Evolutionary conservation across 2,113 vertebrate species (phyloP).

Genomic region (Pungitius pungitius): DNA sequence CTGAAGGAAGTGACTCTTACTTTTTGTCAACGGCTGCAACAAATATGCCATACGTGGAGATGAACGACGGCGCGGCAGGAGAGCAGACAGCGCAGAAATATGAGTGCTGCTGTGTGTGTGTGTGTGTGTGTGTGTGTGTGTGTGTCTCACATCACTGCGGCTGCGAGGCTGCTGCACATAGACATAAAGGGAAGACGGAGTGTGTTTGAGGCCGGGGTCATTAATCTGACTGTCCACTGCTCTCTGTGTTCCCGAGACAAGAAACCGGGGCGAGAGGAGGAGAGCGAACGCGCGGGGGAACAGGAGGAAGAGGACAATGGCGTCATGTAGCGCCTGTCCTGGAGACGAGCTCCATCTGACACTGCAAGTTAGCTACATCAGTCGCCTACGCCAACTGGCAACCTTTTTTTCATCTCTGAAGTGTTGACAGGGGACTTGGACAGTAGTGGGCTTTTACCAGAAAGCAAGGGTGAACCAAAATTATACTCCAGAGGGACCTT

Average conservation of each 20-base stretch:
- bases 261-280: background rate
- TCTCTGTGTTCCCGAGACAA: conserved; percentile 37
- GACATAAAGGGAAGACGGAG: conserved; percentile 52
- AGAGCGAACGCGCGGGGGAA: conserved; percentile 15
- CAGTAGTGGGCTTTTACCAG: background rate
- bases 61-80: conserved; percentile 33
- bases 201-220: conserved; percentile 52
- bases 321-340: conserved; percentile 4
- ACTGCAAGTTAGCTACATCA: background rate
- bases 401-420: background rate
- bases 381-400: background rate
- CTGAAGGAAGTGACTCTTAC: conserved; percentile 30
- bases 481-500: too few relatives aligned
- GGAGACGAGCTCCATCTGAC: background rate
- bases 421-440: background rate
- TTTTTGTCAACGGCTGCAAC: conserved; percentile 34
- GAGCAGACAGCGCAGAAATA: conserved; percentile 36
- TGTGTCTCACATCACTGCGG: conserved; percentile 22
- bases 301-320: conserved; percentile 5
- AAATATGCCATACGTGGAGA: conserved; percentile 37
- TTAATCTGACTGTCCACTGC: conserved; percentile 64
- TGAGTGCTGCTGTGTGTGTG: conserved; percentile 16
- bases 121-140: background rate
- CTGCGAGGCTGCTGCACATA: conserved; percentile 36
- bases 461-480: background rate